phyloP scores from a whole-genome alignment of 2,113 vertebrate species.

The Colistium nudipinnis region DNA sequence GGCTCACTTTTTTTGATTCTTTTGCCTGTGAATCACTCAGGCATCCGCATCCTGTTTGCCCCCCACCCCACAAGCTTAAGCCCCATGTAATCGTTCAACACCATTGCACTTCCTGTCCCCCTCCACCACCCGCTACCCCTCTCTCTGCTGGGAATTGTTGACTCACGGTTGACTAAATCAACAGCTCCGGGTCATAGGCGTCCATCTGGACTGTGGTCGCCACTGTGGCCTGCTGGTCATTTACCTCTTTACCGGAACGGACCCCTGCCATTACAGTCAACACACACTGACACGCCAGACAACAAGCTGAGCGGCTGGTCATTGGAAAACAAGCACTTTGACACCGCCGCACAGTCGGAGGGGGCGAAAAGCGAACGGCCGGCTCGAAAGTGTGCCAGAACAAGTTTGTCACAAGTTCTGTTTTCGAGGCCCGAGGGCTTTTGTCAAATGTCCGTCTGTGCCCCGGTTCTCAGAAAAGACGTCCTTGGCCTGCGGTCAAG shows the following conservation, averaged over 20 bases:
- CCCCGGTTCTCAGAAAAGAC: constrained; percentile 15
- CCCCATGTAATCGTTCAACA: constrained; percentile 70
- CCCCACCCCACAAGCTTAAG: constrained; percentile 62
- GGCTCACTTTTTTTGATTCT: constrained; percentile 33
- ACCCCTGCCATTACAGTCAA: constrained; percentile 58
- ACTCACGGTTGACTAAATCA: constrained; percentile 75
- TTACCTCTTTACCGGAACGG: constrained; percentile 61
- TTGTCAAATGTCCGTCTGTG: constrained; percentile 15
- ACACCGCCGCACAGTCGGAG: constrained; percentile 30
- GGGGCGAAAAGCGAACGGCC: constrained; percentile 46
- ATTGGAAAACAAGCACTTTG: constrained; percentile 49
- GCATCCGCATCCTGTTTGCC: constrained; percentile 71
- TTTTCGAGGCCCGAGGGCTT: constrained; percentile 18
- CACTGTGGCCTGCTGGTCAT: constrained; percentile 52
- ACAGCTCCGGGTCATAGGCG: constrained; percentile 57
- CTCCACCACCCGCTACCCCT: constrained; percentile 46
- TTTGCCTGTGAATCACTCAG: constrained; percentile 52
- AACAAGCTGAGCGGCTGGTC: constrained; percentile 57
- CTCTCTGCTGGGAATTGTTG: constrained; percentile 67
- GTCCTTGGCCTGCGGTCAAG: constrained; percentile 31
- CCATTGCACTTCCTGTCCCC: constrained; percentile 64
- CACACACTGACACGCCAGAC: constrained; percentile 60
- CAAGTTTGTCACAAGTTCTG: constrained; percentile 35
- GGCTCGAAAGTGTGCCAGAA: constrained; percentile 40
- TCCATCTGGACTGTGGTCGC: constrained; percentile 59